Percentiles rank a stretch among this genome's conserved stretches.
Conservation (phyloP, 2,113 vertebrate genomes). For the Corythaeola cristata region DNA sequence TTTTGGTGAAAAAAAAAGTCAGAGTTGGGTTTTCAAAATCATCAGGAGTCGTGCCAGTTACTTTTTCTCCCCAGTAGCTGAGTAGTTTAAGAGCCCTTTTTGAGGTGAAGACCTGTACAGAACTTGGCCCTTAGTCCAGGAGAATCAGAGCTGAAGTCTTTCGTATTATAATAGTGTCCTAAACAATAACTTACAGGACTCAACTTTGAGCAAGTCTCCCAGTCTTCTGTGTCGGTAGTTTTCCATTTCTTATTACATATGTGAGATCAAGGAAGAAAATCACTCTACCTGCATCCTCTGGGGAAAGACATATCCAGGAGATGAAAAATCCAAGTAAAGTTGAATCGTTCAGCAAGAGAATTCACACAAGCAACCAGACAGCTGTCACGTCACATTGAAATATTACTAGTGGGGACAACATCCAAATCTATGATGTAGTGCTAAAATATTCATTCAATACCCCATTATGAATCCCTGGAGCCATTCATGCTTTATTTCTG, state of each 20-base stretch:
- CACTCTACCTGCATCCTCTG: fast-evolving
- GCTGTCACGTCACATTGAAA: not conserved
- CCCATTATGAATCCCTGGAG: not conserved
- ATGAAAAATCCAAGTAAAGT: not conserved
- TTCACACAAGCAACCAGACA: not conserved
- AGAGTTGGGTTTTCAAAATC: not conserved
- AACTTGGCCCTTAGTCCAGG: not conserved
- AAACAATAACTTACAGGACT: not conserved
- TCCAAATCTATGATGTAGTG: not conserved
- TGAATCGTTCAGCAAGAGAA: not conserved
- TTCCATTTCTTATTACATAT: not conserved
- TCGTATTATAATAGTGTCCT: not conserved
- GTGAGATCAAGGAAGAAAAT: not conserved
- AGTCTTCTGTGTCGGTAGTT: not conserved
- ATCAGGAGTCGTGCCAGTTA: not conserved
- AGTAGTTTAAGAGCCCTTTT: not conserved
- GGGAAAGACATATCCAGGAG: not conserved
- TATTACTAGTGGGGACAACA: not conserved
- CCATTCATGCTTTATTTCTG: not conserved
- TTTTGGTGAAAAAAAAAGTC: not conserved
- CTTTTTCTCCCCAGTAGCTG: fast-evolving
- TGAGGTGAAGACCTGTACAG: not conserved
- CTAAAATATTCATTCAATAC: not conserved
- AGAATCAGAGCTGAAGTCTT: not conserved
- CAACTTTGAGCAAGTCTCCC: not conserved